Base-by-base conservation (phyloP, 2,113 vertebrate genomes). In the Solenodon paradoxus region DNA sequence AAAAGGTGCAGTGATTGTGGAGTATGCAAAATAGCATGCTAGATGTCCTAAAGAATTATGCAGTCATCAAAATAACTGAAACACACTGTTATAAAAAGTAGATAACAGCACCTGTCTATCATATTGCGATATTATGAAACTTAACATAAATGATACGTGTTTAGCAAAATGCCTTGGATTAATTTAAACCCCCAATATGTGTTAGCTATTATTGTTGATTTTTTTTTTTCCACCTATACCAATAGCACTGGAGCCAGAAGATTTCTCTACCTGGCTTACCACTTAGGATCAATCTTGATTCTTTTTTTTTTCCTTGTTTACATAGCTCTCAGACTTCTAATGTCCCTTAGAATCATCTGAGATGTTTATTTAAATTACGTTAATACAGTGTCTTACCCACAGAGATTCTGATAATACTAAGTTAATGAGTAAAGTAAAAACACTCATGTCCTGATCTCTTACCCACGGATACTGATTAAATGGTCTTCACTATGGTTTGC, bases 131-230 rank as follows among this genome's bases (percentile, higher is more conserved):
- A 26, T 47, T 80, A 82, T 22, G 30, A 93, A 93, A 95, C 88
- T 75, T 38, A 90, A 93, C 57, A n/a, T 80, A 38, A 10, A 35
- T 87, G 5, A 55, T 64, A 81, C 92, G 9, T 86, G 17, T 68
- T 95, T 82, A 86, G n/a, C 42, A 93, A 81, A 93, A 49, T 92
- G 71, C 5, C 13, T 81, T 7, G 88, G 80, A 15, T 95, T 22
- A 45, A 51, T 32, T 80, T 94, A 90, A 86, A 32, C 53, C 24
- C 32, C 80, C 15, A 15, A 0, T 88, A 35, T 57, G 5, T 86
- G 26, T 75, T 63, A 82, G 49, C 42, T 84, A 11, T 57, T 84
- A 42, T 32, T 88, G 7, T 77, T 84, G 49, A 28, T 91, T 10
- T 40, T 90, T 35, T 75, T 83, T 74, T 11, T 7, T 15, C 74